phyloP scores from a whole-genome alignment of 2,797 vertebrate genomes.

The Poeciliopsis paucimaculata region DNA sequence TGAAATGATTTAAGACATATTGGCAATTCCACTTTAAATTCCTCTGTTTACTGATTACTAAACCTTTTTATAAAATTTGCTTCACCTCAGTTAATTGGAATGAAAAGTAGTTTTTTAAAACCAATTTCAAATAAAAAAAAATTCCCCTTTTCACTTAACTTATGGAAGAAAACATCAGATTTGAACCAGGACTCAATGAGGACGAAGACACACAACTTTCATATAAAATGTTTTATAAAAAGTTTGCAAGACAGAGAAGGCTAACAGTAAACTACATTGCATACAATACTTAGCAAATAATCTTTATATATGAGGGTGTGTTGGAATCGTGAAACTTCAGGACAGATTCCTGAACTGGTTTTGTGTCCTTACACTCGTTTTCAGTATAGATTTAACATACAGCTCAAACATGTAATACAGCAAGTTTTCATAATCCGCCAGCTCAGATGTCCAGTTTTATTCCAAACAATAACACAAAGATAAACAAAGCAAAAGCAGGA shows the following conservation, averaged over 20 bases:
- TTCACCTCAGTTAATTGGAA: not conserved
- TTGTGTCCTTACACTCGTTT: not conserved
- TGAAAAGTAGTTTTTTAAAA: not conserved
- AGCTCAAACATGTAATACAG: not conserved
- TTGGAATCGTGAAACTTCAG: slow-evolving; percentile 15
- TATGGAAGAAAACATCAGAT: not conserved
- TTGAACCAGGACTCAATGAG: slow-evolving; percentile 3
- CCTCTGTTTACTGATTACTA: not conserved
- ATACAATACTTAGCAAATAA: slow-evolving; percentile 41
- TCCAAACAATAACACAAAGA: slow-evolving; percentile 12
- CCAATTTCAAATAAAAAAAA: not conserved
- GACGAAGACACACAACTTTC: slow-evolving; percentile 38
- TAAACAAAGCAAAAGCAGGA: slow-evolving; percentile 1
- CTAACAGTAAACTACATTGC: slow-evolving; percentile 37
- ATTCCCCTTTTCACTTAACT: not conserved
- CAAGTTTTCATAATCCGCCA: not conserved
- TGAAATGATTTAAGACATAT: not conserved
- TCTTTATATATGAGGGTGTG: slow-evolving; percentile 13
- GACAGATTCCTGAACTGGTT: not conserved
- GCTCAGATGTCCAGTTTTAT: slow-evolving; percentile 1
- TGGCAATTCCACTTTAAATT: not conserved
- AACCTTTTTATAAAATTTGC: not conserved
- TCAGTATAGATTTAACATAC: not conserved
- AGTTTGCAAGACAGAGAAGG: slow-evolving; percentile 48
- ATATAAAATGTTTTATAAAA: slow-evolving; percentile 73